Percentiles rank a stretch among this genome's conserved stretches.
Conservation (phyloP, 2,888 invertebrate genomes). For the Atherix ibis region DNA sequence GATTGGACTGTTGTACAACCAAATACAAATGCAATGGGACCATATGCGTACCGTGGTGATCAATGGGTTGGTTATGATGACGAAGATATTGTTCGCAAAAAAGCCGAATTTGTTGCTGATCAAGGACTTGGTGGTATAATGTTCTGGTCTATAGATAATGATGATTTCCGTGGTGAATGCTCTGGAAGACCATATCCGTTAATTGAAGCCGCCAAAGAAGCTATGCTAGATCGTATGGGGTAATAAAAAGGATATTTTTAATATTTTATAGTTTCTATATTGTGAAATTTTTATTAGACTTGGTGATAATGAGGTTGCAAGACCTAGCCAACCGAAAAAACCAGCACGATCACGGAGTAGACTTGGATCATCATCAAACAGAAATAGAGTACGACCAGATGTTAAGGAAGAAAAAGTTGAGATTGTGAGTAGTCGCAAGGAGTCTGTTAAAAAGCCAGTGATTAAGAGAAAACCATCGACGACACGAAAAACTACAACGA, state of each 20-base stretch:
- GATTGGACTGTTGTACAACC: conserved; percentile 74
- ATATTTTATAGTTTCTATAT: conserved; percentile 1
- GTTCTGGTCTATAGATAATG: conserved; percentile 70
- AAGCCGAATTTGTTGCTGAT: conserved; percentile 72
- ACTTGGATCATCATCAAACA: conserved; percentile 16
- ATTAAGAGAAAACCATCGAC: conserved; percentile 17
- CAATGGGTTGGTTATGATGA: conserved; percentile 94
- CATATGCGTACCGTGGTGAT: conserved; percentile 71
- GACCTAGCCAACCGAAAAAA: conserved; percentile 22
- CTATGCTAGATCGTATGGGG: conserved; percentile 50
- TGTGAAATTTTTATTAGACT: conserved; percentile 12
- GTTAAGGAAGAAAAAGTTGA: conserved; percentile 16
- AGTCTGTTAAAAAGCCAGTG: too few relatives aligned
- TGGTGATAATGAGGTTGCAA: conserved; percentile 28
- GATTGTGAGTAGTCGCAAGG: conserved; percentile 6
- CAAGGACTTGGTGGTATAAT: conserved; percentile 62
- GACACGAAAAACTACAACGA: conserved; percentile 25
- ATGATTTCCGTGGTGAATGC: conserved; percentile 85
- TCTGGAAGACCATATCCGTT: conserved; percentile 75
- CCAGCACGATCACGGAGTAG: conserved; percentile 24
- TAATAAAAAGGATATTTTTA: conserved; percentile 20
- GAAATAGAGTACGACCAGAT: conserved; percentile 18
- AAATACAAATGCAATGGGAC: conserved; percentile 70
- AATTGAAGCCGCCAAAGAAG: conserved; percentile 80
- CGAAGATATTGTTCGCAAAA: conserved; percentile 61